A percentile compares a stretch with the other conserved stretches of the same genome.
These are phyloP conservation scores for Athetis lepigone DNA, from an alignment of 2,888 invertebrate genomes.

Conservation along the genomic window DNA sequence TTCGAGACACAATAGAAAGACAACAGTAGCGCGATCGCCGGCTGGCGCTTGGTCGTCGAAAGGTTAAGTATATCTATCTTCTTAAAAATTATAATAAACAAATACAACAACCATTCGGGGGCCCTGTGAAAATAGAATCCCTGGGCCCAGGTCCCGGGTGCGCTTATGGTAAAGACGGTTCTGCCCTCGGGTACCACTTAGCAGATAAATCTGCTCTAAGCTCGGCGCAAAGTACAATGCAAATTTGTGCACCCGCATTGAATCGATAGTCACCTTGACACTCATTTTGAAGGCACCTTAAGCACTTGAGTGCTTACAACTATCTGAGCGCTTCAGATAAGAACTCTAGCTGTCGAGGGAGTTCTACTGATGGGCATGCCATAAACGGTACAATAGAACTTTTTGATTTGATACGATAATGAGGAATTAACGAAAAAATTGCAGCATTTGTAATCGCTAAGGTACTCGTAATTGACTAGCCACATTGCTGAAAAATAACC, in stretches of 20 bases:
- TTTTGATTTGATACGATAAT: no score
- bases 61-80: no score
- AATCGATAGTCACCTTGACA: constrained; percentile 57
- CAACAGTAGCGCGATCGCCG: no score
- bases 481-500: no score
- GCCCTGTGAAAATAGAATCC: no score
- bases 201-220: constrained; percentile 17
- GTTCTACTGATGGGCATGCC: background rate
- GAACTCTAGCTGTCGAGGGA: background rate
- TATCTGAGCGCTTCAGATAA: constrained; percentile 41
- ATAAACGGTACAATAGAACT: background rate
- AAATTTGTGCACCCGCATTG: constrained; percentile 56
- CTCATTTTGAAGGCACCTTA: constrained; percentile 43
- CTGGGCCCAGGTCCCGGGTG: no score
- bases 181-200: constrained; percentile 11
- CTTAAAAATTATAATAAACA: no score
- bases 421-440: no score
- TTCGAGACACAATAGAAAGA: no score
- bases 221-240: constrained; percentile 47
- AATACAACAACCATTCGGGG: no score
- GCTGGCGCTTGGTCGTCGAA: no score
- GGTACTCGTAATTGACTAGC: no score
- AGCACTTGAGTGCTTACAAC: constrained; percentile 28
- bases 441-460: background rate
- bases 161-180: background rate